These are phyloP conservation scores for Leucoptera coffeella DNA, from an alignment of 2,888 invertebrate species.

Conservation along the genomic window DNA sequence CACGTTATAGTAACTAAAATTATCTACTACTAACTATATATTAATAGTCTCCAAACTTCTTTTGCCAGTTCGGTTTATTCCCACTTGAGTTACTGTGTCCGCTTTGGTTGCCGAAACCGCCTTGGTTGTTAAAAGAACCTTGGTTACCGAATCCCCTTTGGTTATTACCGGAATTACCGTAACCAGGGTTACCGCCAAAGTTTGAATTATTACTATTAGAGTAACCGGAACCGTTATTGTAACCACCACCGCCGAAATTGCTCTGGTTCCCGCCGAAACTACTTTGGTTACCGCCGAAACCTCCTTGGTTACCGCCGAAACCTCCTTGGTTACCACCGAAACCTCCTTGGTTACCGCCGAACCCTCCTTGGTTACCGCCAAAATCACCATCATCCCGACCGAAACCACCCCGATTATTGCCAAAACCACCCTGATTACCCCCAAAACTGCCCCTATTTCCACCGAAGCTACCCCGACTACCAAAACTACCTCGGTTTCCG, in stretches of 20 bases:
- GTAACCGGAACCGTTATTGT: slow-evolving; percentile 10
- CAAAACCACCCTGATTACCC: slow-evolving; percentile 1
- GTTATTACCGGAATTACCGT: slow-evolving; percentile 8
- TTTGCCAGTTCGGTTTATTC: too few relatives aligned
- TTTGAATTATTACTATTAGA: slow-evolving; percentile 9
- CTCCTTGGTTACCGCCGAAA: slow-evolving; percentile 9
- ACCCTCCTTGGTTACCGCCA: slow-evolving; percentile 12
- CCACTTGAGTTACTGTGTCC: too few relatives aligned
- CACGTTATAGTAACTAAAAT: too few relatives aligned
- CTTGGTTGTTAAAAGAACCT: slow-evolving; percentile 10
- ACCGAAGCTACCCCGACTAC: slow-evolving; percentile 7
- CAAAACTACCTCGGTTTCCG: slow-evolving; percentile 12
- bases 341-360: slow-evolving; percentile 9
- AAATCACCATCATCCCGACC: slow-evolving; percentile 11
- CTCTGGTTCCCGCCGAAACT: slow-evolving; percentile 10
- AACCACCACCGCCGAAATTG: slow-evolving; percentile 12
- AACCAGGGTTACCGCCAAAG: slow-evolving; percentile 8
- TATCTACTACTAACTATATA: too few relatives aligned
- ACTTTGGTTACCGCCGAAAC: slow-evolving; percentile 10
- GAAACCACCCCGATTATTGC: slow-evolving; percentile 2
- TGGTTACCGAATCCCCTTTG: slow-evolving; percentile 12
- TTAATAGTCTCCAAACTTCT: too few relatives aligned
- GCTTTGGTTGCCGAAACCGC: slow-evolving; percentile 8
- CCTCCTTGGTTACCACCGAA: slow-evolving; percentile 12
- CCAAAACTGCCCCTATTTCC: slow-evolving; percentile 12